Conservation (phyloP, 2,888 invertebrate species). For the Plebejus anna region DNA sequence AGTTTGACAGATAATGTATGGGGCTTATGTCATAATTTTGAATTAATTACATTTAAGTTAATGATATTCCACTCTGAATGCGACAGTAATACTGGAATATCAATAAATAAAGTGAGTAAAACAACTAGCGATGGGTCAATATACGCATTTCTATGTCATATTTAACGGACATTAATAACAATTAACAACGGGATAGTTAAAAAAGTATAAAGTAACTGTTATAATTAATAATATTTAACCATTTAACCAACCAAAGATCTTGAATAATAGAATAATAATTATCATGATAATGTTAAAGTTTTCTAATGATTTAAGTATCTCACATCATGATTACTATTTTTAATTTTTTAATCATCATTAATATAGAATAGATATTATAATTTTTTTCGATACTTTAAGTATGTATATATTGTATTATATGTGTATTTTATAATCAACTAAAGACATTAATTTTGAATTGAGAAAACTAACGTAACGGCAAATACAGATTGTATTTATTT, state of each 20-base stretch:
- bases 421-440: slow-evolving; percentile 8
- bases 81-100: too few species aligned
- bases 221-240: too few species aligned
- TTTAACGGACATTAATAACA: too few species aligned
- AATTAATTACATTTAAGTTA: too few species aligned
- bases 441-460: neutral
- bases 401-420: slow-evolving; percentile 10
- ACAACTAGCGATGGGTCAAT: too few species aligned
- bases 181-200: too few species aligned
- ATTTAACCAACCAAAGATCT: neutral
- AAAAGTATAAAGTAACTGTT: too few species aligned
- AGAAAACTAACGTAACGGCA: slow-evolving; percentile 23
- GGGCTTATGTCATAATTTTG: too few species aligned
- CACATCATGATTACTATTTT: neutral
- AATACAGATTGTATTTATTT: slow-evolving; percentile 66
- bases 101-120: too few species aligned
- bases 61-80: too few species aligned
- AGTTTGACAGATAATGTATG: too few species aligned
- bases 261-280: neutral
- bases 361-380: neutral
- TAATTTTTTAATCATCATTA: neutral
- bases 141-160: too few species aligned
- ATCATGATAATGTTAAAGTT: neutral
- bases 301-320: neutral
- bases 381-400: neutral